Evolutionary conservation across 2,113 vertebrate species (phyloP), one percentile per base, ranked within the genome.

Genomic region (Chauna torquata): DNA sequence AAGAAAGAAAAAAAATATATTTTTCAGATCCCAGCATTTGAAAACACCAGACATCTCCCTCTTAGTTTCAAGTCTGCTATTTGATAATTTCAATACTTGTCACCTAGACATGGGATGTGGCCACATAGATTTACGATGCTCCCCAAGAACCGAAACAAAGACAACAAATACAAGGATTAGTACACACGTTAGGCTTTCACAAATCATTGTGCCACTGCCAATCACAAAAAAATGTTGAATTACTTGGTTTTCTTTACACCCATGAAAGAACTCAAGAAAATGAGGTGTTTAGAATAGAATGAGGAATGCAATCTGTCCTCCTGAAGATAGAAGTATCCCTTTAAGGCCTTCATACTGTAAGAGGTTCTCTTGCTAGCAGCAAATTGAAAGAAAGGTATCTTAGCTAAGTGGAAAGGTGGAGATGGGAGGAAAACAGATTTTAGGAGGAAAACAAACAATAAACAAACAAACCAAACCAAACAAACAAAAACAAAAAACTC

Each of bases 171-270:
- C 11, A 11, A 61, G 18, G 23, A 44, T 6, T 9, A 44, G 12
- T 55, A 84, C 24, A 68, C 17, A 52, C 1, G 18, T 0, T 5
- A 72, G 36, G 54, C 24, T 86, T 81, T 83, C 4, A 8, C 9
- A 49, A 52, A 36, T 62, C 28, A 40, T 0, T 38, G 5, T 55
- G 59, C 11, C 22, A 30, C 0, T 75, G 64, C 8, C 4, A 12
- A 52, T 58, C 36, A 57, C 38, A 84, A 65, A 12, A 61, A 83
- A 78, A 8, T 27, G 19, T 2, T 4, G 74, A 75, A 49, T 58
- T 14, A 40, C 15, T 62, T 47, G 7, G 18, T 61, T 83, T 83
- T 69, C 32, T 81, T n/a, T 28, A 27, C 23, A 44, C 5, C 12
- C 34, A 38, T 25, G 18, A 47, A 65, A 92, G 79, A 77, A 61